phyloP scores from a whole-genome alignment of 2,888 invertebrate species.

The Luffia ferchaultella region DNA sequence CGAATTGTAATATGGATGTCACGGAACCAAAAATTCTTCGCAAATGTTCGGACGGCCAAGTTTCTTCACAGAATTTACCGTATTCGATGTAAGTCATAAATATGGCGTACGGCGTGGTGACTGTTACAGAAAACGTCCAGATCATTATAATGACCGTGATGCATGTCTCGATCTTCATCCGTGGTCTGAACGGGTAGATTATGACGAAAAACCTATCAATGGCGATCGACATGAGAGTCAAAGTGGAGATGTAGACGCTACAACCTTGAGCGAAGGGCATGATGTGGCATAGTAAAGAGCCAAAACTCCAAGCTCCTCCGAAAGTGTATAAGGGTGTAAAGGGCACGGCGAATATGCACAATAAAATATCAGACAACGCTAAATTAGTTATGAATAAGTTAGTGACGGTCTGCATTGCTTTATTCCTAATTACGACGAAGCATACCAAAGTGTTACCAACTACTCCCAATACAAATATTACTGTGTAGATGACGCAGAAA shows the following conservation, averaged over 20 bases:
- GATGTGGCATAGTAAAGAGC: constrained; percentile 87
- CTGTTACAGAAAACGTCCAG: constrained; percentile 87
- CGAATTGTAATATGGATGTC: constrained; percentile 91
- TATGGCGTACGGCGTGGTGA: constrained; percentile 91
- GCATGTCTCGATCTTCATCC: constrained; percentile 90
- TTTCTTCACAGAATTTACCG: constrained; percentile 80
- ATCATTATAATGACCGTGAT: constrained; percentile 86
- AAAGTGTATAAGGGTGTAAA: constrained; percentile 97
- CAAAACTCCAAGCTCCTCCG: constrained; percentile 92
- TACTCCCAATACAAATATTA: constrained; percentile 88
- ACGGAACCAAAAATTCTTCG: constrained; percentile 84
- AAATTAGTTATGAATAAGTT: constrained; percentile 97
- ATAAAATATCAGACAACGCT: constrained; percentile 92
- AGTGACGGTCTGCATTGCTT: constrained; percentile 97
- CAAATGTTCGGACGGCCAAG: constrained; percentile 87
- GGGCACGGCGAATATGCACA: constrained; percentile 93
- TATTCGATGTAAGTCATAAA: constrained; percentile 74
- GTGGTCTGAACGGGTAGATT: constrained; percentile 92
- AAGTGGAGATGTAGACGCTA: constrained; percentile 96
- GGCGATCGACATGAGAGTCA: constrained; percentile 96
- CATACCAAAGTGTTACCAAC: constrained; percentile 92
- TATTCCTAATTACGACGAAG: constrained; percentile 91
- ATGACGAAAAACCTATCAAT: constrained; percentile 98
- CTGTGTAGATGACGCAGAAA: constrained; percentile 80
- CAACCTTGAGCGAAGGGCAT: constrained; percentile 94